These are phyloP conservation scores for Sebastes minor DNA, from an alignment of 2,797 vertebrate genomes.

Conservation along the genomic window DNA sequence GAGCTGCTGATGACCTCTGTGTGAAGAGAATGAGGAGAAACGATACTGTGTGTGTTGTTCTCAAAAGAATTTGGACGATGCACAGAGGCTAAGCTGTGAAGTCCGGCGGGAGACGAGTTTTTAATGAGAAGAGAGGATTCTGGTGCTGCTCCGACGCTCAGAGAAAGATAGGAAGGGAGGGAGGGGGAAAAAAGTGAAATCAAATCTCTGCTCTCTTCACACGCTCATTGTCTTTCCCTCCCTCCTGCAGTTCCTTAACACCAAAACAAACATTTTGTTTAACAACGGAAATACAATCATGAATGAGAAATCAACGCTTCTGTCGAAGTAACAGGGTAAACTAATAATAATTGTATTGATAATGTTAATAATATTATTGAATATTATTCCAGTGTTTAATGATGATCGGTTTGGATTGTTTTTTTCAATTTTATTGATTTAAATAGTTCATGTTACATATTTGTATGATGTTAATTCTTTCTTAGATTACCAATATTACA, in stretches of 20 bases:
- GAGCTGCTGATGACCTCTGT: conserved; percentile 44
- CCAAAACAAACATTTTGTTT: conserved; percentile 80
- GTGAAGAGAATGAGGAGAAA: conserved; percentile 59
- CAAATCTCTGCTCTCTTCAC: conserved; percentile 74
- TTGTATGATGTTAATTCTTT: conserved; percentile 83
- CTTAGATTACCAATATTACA: conserved; percentile 79
- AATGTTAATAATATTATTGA: conserved; percentile 84
- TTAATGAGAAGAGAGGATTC: conserved; percentile 64
- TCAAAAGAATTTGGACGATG: conserved; percentile 56
- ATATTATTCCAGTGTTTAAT: conserved; percentile 85
- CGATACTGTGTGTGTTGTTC: conserved; percentile 45
- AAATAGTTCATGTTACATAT: conserved; percentile 84
- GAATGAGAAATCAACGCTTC: conserved; percentile 79
- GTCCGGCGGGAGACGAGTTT: conserved; percentile 50
- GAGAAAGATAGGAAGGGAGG: conserved; percentile 55
- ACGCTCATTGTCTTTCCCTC: conserved; percentile 69
- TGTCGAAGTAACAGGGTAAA: conserved; percentile 87
- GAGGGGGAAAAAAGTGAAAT: conserved; percentile 46
- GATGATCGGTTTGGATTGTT: conserved; percentile 83
- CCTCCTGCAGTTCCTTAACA: conserved; percentile 70
- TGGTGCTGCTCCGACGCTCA: conserved; percentile 69
- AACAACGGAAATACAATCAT: conserved; percentile 81
- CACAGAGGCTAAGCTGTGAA: conserved; percentile 50
- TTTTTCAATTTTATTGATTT: conserved; percentile 71
- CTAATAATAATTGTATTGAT: conserved; percentile 86